Evolutionary conservation across 2,888 invertebrate genomes (phyloP).

Genomic region (Lordiphosa andalusiaca): DNA sequence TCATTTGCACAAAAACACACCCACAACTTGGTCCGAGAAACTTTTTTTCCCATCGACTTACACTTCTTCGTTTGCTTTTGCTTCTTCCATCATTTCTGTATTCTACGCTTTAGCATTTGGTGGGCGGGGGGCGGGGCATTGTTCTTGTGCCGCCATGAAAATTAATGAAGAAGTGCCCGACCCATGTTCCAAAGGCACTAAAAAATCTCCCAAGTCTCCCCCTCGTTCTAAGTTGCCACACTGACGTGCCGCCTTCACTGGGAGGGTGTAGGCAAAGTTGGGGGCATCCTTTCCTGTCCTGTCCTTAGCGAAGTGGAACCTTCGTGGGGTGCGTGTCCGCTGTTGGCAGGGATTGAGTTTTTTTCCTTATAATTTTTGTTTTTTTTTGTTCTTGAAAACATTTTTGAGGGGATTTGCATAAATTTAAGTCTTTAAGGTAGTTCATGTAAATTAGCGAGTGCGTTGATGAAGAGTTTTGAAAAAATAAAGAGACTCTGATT

Average conservation of each 20-base stretch:
- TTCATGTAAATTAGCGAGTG: not conserved
- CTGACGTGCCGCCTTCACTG: conserved; percentile 40
- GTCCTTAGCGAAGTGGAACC: conserved; percentile 6
- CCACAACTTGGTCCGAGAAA: conserved; percentile 70
- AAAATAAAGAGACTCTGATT: too few species aligned
- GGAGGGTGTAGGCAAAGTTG: conserved; percentile 1
- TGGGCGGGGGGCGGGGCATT: conserved; percentile 46
- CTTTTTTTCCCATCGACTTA: conserved; percentile 45
- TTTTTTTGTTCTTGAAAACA: conserved; percentile 6
- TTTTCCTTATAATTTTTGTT: not conserved
- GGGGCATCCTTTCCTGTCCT: not conserved
- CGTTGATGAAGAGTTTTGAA: too few species aligned
- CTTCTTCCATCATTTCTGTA: conserved; percentile 54
- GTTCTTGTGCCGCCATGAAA: conserved; percentile 75
- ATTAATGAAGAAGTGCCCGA: conserved; percentile 77
- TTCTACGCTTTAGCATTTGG: conserved; percentile 53
- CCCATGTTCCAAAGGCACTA: conserved; percentile 69
- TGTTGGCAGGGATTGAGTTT: conserved; percentile 5
- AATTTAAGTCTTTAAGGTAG: conserved; percentile 4
- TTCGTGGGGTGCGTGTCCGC: conserved; percentile 9
- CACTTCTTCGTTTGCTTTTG: conserved; percentile 20
- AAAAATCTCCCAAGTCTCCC: conserved; percentile 44
- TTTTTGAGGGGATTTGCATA: conserved; percentile 7
- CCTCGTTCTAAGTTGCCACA: conserved; percentile 28
- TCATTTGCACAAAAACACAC: conserved; percentile 73